Evolutionary conservation across 2,888 invertebrate species (phyloP).

Genomic region (Liodrosophila aerea): DNA sequence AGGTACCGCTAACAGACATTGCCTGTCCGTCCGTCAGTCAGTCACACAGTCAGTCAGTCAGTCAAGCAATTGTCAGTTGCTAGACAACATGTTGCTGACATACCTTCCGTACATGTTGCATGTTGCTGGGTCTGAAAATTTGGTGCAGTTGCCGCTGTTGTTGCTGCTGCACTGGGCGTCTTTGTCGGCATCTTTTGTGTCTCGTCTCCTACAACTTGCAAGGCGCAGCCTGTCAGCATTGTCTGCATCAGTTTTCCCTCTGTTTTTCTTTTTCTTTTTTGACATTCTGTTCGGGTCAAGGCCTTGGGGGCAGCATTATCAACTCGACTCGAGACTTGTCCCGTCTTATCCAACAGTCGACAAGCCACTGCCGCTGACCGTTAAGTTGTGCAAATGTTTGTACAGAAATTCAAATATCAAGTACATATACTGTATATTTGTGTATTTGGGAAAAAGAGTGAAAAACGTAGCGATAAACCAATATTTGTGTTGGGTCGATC

Average conservation of each 20-base stretch:
- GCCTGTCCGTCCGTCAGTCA: slow-evolving; percentile 30
- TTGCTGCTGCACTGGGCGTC: slow-evolving; percentile 36
- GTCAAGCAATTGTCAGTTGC: slow-evolving; percentile 56
- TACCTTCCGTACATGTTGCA: slow-evolving; percentile 41
- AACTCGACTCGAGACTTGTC: slow-evolving; percentile 15
- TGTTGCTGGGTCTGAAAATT: slow-evolving; percentile 48
- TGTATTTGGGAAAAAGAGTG: not conserved
- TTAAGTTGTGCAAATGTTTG: slow-evolving; percentile 70
- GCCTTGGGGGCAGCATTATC: slow-evolving; percentile 41
- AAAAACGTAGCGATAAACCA: slow-evolving; percentile 52
- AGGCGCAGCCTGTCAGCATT: slow-evolving; percentile 13
- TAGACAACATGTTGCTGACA: slow-evolving; percentile 61
- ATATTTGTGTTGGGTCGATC: slow-evolving; percentile 51
- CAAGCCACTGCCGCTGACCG: slow-evolving; percentile 54
- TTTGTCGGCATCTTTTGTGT: slow-evolving; percentile 51
- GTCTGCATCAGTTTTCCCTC: not conserved
- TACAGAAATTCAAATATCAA: slow-evolving; percentile 56
- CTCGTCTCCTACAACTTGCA: slow-evolving; percentile 55
- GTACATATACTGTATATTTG: not conserved
- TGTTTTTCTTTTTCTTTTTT: slow-evolving; percentile 32
- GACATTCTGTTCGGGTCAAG: slow-evolving; percentile 54
- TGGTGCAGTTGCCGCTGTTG: slow-evolving; percentile 54
- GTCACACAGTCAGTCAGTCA: slow-evolving; percentile 32
- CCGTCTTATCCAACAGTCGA: slow-evolving; percentile 34
- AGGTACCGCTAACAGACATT: slow-evolving; percentile 60